Conservation (phyloP, 2,113 vertebrate genomes). For the Menura novaehollandiae region DNA sequence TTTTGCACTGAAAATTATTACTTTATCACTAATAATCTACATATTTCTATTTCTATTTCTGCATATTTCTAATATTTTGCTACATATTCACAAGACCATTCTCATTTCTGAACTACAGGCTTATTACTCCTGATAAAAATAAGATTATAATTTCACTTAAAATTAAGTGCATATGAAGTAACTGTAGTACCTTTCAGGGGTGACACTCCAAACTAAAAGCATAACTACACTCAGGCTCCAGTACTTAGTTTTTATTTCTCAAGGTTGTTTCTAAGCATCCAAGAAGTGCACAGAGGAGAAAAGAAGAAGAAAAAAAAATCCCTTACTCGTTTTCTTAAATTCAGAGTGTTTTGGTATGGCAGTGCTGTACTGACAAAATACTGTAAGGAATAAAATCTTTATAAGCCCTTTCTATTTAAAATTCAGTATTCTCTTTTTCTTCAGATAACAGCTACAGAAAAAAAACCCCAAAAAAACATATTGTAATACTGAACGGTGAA, state of each 20-base stretch:
- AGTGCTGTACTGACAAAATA: background rate
- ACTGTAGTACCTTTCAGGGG: background rate
- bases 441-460: background rate
- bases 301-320: background rate
- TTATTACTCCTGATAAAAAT: constrained; percentile 3
- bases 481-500: background rate
- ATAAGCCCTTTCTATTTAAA: background rate
- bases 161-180: background rate
- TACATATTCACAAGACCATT: background rate
- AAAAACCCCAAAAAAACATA: background rate
- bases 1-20: constrained; percentile 23
- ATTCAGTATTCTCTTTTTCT: constrained; percentile 15
- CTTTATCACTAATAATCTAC: background rate
- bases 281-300: background rate
- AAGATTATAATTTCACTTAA: background rate
- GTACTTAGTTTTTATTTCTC: background rate
- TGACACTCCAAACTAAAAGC: background rate
- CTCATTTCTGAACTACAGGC: background rate
- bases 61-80: constrained; percentile 12
- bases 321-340: background rate
- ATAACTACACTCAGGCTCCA: background rate
- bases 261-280: background rate
- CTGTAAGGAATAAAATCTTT: background rate
- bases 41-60: too few relatives aligned
- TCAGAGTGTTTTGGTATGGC: background rate